Evolutionary conservation across 2,113 vertebrate species (phyloP), one percentile per base, ranked within the genome.

Genomic region (Cyanoderma ruficeps): DNA sequence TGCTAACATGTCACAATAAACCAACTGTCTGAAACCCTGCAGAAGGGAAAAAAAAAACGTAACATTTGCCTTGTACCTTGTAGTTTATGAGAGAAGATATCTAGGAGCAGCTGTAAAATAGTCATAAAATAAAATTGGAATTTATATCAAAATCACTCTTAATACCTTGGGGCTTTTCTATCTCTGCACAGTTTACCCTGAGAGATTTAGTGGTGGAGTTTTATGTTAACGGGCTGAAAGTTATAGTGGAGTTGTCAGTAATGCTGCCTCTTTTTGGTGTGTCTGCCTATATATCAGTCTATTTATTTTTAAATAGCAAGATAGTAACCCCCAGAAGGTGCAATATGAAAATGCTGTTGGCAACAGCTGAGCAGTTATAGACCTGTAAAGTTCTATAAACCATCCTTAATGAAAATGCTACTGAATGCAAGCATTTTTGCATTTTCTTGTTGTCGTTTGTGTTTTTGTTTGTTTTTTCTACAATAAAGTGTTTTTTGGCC

Each of bases 41-140:
- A 88, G 71, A 53, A 95, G 53, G 64, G 24, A 84, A 16, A 10
- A 7, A 89, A 82, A 77, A 44, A 49, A 61, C 6, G 78, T 84
- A 95, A 95, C 92, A 84, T 95, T 97, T 97, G 90, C 95, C 95
- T 97, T 96, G 65, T 83, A 89, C 64, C 88, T 55, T 83, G 82
- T 90, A 94, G 94, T 97, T 97, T 97, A 97, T 7, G 87, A 85
- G 92, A 95, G 87, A 80, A 57, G 77, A 89, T 95, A 87, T 85
- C 86, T 87, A 91, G 81, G 89, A 89, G 90, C 95, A 97, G 95
- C 94, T 94, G 95, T 97, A 97, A 97, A 97, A 95, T 87, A 89
- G 95, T 90, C 89, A 93, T 97, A 97, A 97, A 97, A 94, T 97
- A 97, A 96, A 97, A 97, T 96, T 96, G 94, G 94, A 97, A 96